These are phyloP conservation scores for Drosophila oshimai DNA, from an alignment of 1,140 invertebrate species.

Conservation along the genomic window DNA sequence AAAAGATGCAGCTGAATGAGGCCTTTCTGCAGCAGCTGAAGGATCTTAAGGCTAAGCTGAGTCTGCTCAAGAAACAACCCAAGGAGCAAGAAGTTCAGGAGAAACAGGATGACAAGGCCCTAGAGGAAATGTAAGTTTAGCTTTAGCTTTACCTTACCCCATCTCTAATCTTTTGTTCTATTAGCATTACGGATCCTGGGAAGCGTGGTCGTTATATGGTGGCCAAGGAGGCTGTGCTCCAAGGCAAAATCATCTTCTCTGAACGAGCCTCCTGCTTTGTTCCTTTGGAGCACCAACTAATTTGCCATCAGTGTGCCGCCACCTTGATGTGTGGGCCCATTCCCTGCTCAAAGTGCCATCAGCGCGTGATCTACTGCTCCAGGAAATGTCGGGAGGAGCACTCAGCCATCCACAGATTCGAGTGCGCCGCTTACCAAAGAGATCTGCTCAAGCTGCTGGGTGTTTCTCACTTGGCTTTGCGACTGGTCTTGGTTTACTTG, in stretches of 20 bases:
- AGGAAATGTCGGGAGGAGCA: conserved; percentile 44
- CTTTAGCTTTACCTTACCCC: no score
- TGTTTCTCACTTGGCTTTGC: conserved; percentile 59
- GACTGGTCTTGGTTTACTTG: conserved; percentile 45
- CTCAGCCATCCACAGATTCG: conserved; percentile 36
- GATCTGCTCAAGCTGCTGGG: conserved; percentile 49
- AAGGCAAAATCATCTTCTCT: conserved; percentile 43
- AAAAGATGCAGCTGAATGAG: conserved; percentile 32
- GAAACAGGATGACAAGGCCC: no score
- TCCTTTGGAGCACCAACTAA: conserved; percentile 37
- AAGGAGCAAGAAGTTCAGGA: background rate
- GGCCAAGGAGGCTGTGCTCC: conserved; percentile 14
- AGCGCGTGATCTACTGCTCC: conserved; percentile 68
- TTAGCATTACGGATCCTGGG: conserved; percentile 7
- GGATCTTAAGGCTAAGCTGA: conserved; percentile 27
- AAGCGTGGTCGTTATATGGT: conserved; percentile 52
- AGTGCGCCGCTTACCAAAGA: conserved; percentile 46
- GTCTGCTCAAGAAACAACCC: background rate
- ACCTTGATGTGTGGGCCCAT: conserved; percentile 55
- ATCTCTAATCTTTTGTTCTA: background rate
- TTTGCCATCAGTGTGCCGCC: conserved; percentile 70
- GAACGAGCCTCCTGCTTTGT: conserved; percentile 58
- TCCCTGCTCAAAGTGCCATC: conserved; percentile 56
- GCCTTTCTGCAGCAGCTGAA: conserved; percentile 28
- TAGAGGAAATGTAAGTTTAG: conserved; percentile 49